Base-by-base conservation (phyloP, 2,113 vertebrate genomes). In the Erythrolamprus reginae region DNA sequence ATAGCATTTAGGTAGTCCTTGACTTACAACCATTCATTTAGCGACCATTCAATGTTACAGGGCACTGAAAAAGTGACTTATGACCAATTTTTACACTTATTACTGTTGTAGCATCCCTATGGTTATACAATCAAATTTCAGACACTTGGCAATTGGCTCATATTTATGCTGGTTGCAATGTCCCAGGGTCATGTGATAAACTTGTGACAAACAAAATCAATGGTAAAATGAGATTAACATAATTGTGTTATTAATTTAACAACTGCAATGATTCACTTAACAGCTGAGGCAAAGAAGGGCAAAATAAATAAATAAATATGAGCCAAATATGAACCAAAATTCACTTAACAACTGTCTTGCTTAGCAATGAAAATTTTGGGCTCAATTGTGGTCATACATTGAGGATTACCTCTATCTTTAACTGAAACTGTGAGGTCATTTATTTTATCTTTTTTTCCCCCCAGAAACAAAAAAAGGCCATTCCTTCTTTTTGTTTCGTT, bases 401-500 rank as follows among this genome's bases (percentile, higher is more conserved):
- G 58, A 61, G 28, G 58, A 61, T 28, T n/a, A n/a, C 4, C 10
- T 61, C 4, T 61, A 45, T 1, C 26, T 51, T 45, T 84, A 61
- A 38, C 51, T 10, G n/a, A 53, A 61, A 83, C 15, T 26, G 3
- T 58, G 82, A 48, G 28, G 52, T 5, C 21, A 13, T 84, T 84
- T 48, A 1, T 19, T 38, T 51, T 58, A 12, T 84, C 56, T 99
- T 77, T 77, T 26, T 61, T 90, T 88, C 10, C 99, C 28, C 94
- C 90, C 86, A 99, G 98, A 93, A 98, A 98, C 94, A 96, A 95
- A 51, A 91, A 97, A 70, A 92, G 88, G 12, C 98, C 97, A 0
- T 98, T 98, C 94, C 97, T 99, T 88, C 97, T 99, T 42, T 96
- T 99, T 93, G 94, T 98, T 94, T 98, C 98, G 17, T 93, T 99